Evolutionary conservation across 2,113 vertebrate species (phyloP).

Genomic region (Vulpes vulpes): DNA sequence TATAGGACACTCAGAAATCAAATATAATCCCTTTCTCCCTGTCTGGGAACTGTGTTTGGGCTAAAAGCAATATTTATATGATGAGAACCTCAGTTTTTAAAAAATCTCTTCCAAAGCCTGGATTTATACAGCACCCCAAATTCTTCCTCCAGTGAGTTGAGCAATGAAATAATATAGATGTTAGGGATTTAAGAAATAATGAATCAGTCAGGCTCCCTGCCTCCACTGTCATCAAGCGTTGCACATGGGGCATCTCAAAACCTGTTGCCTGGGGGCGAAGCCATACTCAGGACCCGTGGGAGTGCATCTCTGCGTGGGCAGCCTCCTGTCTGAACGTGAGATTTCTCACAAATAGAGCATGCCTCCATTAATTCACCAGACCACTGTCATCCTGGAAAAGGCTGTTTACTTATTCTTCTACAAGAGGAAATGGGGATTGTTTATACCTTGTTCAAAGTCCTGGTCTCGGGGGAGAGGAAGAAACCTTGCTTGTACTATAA

Average conservation of each 20-base stretch:
- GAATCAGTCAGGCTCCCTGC: neutral
- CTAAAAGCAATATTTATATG: neutral
- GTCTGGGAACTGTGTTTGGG: neutral
- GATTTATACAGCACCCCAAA: neutral
- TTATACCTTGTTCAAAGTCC: neutral
- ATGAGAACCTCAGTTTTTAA: neutral
- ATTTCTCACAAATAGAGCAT: neutral
- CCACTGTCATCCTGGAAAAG: neutral
- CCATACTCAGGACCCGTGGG: accelerated
- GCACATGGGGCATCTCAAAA: accelerated
- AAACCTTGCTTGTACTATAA: neutral
- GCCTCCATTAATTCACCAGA: neutral
- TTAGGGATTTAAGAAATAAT: neutral
- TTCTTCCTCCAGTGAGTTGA: neutral
- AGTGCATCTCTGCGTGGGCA: neutral
- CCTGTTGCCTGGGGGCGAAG: neutral
- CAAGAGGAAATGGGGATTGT: neutral
- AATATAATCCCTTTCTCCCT: neutral
- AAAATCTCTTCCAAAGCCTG: neutral
- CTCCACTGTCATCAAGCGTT: neutral
- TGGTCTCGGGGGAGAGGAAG: neutral
- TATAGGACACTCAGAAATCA: neutral
- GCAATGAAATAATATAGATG: neutral
- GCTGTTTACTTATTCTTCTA: neutral
- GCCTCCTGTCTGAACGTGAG: accelerated